phyloP scores from a whole-genome alignment of 1,140 invertebrate species.

The Polyergus mexicanus region DNA sequence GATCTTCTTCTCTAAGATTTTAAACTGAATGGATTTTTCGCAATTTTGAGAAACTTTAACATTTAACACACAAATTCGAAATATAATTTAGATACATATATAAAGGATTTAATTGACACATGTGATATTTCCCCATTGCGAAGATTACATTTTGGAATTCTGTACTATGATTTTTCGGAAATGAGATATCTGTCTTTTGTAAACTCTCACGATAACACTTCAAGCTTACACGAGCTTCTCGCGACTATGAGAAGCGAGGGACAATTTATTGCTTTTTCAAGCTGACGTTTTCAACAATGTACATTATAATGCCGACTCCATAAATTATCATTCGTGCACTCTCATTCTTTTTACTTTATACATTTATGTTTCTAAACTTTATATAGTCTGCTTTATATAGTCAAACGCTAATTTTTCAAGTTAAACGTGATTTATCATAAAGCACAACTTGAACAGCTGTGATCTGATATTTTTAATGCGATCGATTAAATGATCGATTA shows the following conservation, averaged over 20 bases:
- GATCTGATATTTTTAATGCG: background rate
- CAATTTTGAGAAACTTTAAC: background rate
- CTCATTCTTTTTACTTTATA: slow-evolving; percentile 26
- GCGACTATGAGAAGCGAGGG: slow-evolving; percentile 31
- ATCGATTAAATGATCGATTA: background rate
- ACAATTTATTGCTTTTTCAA: slow-evolving; percentile 55
- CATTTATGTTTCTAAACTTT: slow-evolving; percentile 13
- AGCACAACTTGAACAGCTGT: background rate
- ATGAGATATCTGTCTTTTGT: slow-evolving; percentile 60
- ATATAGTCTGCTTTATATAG: slow-evolving; percentile 19
- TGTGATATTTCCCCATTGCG: slow-evolving; percentile 28
- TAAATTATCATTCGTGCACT: slow-evolving; percentile 44
- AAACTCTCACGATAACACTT: slow-evolving; percentile 55
- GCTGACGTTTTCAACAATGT: slow-evolving; percentile 61
- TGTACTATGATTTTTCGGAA: slow-evolving; percentile 38
- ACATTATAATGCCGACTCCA: slow-evolving; percentile 58
- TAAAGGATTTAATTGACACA: slow-evolving; percentile 7
- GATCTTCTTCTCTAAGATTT: background rate
- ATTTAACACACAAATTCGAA: background rate
- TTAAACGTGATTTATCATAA: slow-evolving; percentile 19
- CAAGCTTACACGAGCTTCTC: slow-evolving; percentile 38
- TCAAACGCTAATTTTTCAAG: slow-evolving; percentile 23
- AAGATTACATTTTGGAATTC: slow-evolving; percentile 55
- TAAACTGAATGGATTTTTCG: background rate
- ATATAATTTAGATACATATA: background rate